Percentiles rank a stretch among this genome's conserved stretches.
These are phyloP conservation scores for Drosophila sproati DNA, from an alignment of 1,140 invertebrate genomes.

Conservation along the genomic window DNA sequence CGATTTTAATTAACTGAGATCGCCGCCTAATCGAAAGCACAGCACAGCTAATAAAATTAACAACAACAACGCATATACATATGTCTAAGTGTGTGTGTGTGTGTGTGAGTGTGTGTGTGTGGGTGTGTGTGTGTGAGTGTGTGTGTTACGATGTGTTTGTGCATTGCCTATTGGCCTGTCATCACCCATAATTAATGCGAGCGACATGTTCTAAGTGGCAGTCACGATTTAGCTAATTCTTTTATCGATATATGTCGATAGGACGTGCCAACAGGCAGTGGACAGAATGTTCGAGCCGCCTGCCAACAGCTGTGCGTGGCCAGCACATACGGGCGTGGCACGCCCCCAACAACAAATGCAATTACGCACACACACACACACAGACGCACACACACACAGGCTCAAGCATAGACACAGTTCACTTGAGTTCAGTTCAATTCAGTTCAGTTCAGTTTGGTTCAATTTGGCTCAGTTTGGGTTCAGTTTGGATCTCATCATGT, in stretches of 20 bases:
- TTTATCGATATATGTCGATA: conserved; percentile 83
- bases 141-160: conserved; percentile 14
- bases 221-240: conserved; percentile 84
- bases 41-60: conserved; percentile 74
- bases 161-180: conserved; percentile 49
- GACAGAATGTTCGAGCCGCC: conserved; percentile 1
- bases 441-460: too few relatives aligned
- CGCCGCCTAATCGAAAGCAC: conserved; percentile 63
- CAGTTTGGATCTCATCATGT: not conserved
- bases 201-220: conserved; percentile 77
- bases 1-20: conserved; percentile 80
- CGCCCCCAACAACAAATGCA: conserved; percentile 40
- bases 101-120: conserved; percentile 8
- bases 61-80: conserved; percentile 52
- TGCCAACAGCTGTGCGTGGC: conserved; percentile 34
- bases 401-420: conserved; percentile 23
- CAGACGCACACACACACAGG: too few relatives aligned
- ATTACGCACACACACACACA: conserved; percentile 49
- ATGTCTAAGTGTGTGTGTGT: conserved; percentile 1
- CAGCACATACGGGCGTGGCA: conserved; percentile 11
- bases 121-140: conserved; percentile 17
- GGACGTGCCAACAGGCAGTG: conserved; percentile 56
- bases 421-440: conserved; percentile 26
- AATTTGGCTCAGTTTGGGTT: not conserved
- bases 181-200: conserved; percentile 82